phyloP scores from a whole-genome alignment of 2,113 vertebrate genomes.

The Petroica traversi region DNA sequence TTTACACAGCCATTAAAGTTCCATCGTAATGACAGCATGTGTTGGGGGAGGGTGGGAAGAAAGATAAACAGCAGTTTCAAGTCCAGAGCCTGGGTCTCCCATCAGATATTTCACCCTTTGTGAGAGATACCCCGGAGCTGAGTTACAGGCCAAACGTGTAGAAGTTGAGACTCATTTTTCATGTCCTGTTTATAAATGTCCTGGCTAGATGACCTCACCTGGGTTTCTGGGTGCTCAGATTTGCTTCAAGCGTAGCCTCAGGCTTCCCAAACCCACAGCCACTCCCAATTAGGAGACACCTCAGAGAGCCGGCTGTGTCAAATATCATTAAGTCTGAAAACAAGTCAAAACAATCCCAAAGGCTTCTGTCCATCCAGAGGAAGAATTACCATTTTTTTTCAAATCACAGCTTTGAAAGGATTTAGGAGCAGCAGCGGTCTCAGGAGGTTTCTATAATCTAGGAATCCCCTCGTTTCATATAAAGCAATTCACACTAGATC shows the following conservation, averaged over 20 bases:
- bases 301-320: not conserved
- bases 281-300: not conserved
- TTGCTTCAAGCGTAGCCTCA: not conserved
- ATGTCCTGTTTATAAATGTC: not conserved
- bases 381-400: not conserved
- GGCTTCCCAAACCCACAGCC: not conserved
- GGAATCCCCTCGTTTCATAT: not conserved
- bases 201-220: not conserved
- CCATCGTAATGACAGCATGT: not conserved
- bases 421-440: not conserved
- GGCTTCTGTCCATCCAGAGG: not conserved
- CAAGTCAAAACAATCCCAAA: slow-evolving; percentile 6
- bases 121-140: not conserved
- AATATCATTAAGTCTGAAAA: not conserved
- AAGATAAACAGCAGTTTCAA: not conserved
- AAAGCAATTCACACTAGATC: slow-evolving; percentile 19
- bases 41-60: not conserved
- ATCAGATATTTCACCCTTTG: not conserved
- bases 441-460: not conserved
- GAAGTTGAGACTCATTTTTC: slow-evolving; percentile 30
- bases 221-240: not conserved
- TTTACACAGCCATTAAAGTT: not conserved
- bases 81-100: not conserved
- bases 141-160: not conserved
- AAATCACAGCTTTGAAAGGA: not conserved